phyloP scores from a whole-genome alignment of 2,888 invertebrate species.

The Beris morrisii region DNA sequence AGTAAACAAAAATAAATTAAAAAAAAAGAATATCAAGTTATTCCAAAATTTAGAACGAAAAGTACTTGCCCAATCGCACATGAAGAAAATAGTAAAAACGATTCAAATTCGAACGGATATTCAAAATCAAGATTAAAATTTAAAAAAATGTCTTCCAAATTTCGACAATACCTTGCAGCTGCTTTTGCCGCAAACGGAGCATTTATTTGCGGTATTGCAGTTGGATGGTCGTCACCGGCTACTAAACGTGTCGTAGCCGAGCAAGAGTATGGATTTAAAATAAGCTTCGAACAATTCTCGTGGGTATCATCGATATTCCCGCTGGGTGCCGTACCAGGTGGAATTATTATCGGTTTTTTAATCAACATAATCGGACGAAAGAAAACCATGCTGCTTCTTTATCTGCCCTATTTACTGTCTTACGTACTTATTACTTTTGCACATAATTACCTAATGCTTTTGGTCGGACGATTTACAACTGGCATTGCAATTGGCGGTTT shows the following conservation, averaged over 20 bases:
- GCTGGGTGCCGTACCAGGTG: constrained; percentile 66
- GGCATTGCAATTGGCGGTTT: constrained; percentile 67
- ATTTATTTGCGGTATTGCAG: not conserved
- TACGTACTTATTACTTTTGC: not conserved
- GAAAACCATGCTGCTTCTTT: not conserved
- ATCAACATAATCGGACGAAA: constrained; percentile 61
- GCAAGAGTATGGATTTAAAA: constrained; percentile 57
- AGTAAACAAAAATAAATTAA: no score
- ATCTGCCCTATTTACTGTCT: not conserved
- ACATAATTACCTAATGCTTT: not conserved
- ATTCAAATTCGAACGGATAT: no score
- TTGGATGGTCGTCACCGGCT: not conserved
- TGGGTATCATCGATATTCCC: constrained; percentile 68
- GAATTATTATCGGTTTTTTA: constrained; percentile 65
- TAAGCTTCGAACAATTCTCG: constrained; percentile 58
- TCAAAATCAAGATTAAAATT: no score
- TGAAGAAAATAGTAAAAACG: no score
- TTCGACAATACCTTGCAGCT: not conserved
- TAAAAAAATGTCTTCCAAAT: no score
- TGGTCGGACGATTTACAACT: not conserved
- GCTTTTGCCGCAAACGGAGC: not conserved
- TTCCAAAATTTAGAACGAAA: no score
- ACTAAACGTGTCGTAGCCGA: not conserved
- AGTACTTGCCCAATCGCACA: no score
- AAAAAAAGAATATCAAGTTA: no score